These are phyloP conservation scores for Oreortyx pictus DNA, from an alignment of 2,797 vertebrate genomes.

Conservation along the genomic window DNA sequence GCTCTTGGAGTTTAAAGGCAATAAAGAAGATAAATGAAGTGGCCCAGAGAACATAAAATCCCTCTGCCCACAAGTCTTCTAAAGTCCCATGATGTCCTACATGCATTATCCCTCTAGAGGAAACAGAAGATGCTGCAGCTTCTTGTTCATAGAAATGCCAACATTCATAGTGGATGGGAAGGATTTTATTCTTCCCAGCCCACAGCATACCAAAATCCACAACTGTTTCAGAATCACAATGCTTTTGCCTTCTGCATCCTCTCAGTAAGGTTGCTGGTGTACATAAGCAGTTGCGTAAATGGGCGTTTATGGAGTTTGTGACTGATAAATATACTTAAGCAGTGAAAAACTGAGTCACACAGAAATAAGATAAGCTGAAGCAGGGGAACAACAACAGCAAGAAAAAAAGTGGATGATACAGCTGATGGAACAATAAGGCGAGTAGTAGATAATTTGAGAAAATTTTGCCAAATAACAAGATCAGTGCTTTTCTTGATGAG, in stretches of 20 bases:
- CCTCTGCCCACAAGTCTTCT: neutral
- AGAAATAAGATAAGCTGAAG: conserved; percentile 2
- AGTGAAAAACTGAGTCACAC: neutral
- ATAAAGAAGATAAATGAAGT: neutral
- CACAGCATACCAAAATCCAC: neutral
- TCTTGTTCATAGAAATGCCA: neutral
- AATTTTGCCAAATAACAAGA: conserved; percentile 8
- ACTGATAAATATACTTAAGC: neutral
- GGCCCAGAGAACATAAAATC: neutral
- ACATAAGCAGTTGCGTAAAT: neutral
- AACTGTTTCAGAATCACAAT: neutral
- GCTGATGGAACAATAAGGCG: neutral
- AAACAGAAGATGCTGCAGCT: neutral
- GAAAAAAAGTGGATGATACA: neutral
- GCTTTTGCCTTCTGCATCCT: neutral
- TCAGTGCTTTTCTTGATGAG: neutral
- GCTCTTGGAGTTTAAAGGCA: neutral
- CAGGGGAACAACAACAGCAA: neutral
- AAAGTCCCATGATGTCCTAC: neutral
- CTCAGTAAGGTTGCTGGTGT: neutral
- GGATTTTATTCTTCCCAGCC: neutral
- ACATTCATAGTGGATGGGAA: neutral
- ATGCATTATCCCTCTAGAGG: neutral
- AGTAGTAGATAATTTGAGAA: conserved; percentile 23
- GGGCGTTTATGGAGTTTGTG: neutral